Conservation (phyloP, 2,113 vertebrate species). For the Sphyrna mokarran region DNA sequence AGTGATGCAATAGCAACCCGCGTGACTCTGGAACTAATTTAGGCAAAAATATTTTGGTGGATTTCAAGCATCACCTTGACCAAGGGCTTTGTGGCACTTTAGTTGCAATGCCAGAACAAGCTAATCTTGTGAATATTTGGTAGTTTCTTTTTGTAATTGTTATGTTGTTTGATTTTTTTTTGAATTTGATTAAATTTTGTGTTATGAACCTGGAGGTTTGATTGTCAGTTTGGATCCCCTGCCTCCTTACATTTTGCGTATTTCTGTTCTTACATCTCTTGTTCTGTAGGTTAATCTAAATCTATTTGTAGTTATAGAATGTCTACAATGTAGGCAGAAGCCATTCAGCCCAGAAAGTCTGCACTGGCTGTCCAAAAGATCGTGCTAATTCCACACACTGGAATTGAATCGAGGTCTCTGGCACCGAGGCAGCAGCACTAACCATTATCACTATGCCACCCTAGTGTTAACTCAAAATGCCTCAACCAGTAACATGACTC, state of each 20-base stretch:
- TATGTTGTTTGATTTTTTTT: neutral
- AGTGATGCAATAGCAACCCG: neutral
- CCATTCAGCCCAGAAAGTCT: no score
- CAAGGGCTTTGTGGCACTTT: neutral
- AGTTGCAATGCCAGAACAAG: neutral
- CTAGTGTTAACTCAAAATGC: neutral
- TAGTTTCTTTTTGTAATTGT: neutral
- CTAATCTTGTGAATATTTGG: neutral
- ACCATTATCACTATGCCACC: no score
- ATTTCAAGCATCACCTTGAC: neutral
- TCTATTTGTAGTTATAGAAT: no score
- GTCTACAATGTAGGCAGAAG: no score
- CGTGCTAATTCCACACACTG: no score
- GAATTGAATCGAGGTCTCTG: no score
- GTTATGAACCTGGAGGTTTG: neutral
- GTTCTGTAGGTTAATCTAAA: neutral
- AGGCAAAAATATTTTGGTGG: neutral
- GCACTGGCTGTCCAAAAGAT: no score
- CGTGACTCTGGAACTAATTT: neutral
- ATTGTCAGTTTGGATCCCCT: neutral
- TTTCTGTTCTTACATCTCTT: neutral
- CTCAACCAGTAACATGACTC: neutral
- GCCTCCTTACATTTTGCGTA: neutral
- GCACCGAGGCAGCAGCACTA: no score
- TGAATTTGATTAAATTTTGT: neutral